Percentiles rank a stretch among this genome's conserved stretches.
Conservation (phyloP, 2,888 invertebrate species). For the Pseudococcus longispinus region DNA sequence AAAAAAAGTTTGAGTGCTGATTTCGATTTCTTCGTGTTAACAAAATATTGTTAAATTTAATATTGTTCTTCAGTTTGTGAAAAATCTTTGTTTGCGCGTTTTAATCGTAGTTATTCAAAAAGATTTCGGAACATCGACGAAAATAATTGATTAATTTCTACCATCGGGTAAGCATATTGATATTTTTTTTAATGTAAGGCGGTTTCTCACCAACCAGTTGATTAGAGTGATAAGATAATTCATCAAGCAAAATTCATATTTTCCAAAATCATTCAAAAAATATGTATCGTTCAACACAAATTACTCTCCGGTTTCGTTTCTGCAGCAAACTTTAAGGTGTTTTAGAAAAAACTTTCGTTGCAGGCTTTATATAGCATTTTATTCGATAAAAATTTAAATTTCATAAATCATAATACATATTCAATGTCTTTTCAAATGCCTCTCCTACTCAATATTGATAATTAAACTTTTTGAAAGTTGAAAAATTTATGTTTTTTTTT, state of each 20-base stretch:
- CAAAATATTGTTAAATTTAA: neutral
- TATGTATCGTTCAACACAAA: neutral
- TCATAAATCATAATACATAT: neutral
- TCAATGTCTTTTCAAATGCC: neutral
- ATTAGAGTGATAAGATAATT: neutral
- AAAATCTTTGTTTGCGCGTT: neutral
- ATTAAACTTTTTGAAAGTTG: neutral
- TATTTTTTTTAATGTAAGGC: neutral
- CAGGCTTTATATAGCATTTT: neutral
- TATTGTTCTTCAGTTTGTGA: neutral
- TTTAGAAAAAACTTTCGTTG: neutral
- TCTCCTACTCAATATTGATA: neutral
- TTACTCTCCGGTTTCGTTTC: neutral
- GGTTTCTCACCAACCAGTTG: neutral
- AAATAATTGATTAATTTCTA: neutral
- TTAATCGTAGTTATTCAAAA: neutral
- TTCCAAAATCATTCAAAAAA: too few relatives aligned
- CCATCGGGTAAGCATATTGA: neutral
- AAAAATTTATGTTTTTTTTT: neutral
- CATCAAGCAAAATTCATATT: too few relatives aligned
- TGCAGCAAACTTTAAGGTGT: neutral
- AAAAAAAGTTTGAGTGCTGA: neutral
- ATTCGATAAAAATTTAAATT: neutral
- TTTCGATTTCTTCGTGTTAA: neutral
- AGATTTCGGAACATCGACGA: neutral